Conservation (phyloP, 2,888 invertebrate genomes). For the Dorcus hopei region DNA sequence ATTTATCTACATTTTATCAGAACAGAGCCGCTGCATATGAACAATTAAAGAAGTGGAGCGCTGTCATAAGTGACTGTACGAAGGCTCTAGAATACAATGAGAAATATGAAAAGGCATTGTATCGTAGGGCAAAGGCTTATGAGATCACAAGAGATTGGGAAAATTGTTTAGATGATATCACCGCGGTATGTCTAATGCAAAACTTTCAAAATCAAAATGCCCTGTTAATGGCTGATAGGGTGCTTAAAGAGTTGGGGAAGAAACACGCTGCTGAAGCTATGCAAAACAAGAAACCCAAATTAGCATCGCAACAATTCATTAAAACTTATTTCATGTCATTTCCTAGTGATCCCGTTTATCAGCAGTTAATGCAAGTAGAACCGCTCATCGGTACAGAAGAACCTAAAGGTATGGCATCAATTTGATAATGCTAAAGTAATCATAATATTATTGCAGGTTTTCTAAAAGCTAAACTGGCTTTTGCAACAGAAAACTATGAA, state of each 20-base stretch:
- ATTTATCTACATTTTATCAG: slow-evolving; percentile 89
- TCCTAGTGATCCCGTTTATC: slow-evolving; percentile 77
- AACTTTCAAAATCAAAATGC: slow-evolving; percentile 79
- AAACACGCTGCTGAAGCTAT: slow-evolving; percentile 74
- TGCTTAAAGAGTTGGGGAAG: slow-evolving; percentile 78
- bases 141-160: slow-evolving; percentile 78
- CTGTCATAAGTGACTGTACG: slow-evolving; percentile 84
- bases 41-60: slow-evolving; percentile 79
- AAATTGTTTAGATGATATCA: slow-evolving; percentile 86
- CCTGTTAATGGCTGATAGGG: slow-evolving; percentile 80
- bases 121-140: slow-evolving; percentile 77
- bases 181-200: slow-evolving; percentile 88
- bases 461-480: slow-evolving; percentile 66
- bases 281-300: slow-evolving; percentile 63
- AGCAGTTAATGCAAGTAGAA: slow-evolving; percentile 47
- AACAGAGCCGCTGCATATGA: slow-evolving; percentile 95
- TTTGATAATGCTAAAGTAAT: background rate
- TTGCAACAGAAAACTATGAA: slow-evolving; percentile 71
- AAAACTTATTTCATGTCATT: slow-evolving; percentile 86
- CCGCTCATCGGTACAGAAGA: slow-evolving; percentile 44
- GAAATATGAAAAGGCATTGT: slow-evolving; percentile 83
- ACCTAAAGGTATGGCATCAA: slow-evolving; percentile 33
- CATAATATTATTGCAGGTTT: slow-evolving; percentile 52
- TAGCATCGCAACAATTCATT: slow-evolving; percentile 85
- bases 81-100: slow-evolving; percentile 81